These are phyloP conservation scores for Enteromius radiatus DNA, from an alignment of 2,797 vertebrate species.

Conservation along the genomic window DNA sequence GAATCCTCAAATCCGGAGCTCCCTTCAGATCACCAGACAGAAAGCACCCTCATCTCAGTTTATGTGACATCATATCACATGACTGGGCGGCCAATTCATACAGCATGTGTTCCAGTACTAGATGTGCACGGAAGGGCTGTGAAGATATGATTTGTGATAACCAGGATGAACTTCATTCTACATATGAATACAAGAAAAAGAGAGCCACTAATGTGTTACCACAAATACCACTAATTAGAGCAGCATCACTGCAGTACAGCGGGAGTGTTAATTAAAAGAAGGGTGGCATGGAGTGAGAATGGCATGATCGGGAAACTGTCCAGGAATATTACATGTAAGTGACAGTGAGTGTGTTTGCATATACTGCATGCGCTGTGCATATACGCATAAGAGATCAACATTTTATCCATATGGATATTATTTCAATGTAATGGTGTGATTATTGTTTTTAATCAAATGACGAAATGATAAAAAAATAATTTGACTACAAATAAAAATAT, in stretches of 20 bases:
- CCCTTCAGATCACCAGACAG: slow-evolving; percentile 8
- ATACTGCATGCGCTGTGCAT: neutral
- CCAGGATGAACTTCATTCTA: neutral
- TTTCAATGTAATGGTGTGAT: neutral
- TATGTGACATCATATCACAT: slow-evolving; percentile 28
- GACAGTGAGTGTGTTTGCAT: neutral
- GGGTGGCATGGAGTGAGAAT: neutral
- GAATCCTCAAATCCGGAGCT: slow-evolving; percentile 1
- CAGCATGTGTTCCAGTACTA: slow-evolving; percentile 12
- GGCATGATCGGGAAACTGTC: neutral
- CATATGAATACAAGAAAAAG: neutral
- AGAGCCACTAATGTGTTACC: neutral
- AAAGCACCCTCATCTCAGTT: slow-evolving; percentile 6
- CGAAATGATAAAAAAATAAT: neutral
- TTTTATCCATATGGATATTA: neutral
- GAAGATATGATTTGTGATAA: slow-evolving; percentile 4
- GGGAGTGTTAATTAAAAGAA: slow-evolving; percentile 37
- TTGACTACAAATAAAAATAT: neutral
- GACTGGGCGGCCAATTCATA: neutral
- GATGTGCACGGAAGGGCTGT: neutral
- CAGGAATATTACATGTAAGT: neutral
- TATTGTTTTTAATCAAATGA: neutral
- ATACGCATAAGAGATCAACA: neutral
- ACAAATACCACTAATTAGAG: neutral
- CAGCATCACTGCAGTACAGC: slow-evolving; percentile 1